Percentiles rank a stretch among this genome's conserved stretches.
These are phyloP conservation scores for Platysteira castanea DNA, from an alignment of 2,113 vertebrate species.

Conservation along the genomic window DNA sequence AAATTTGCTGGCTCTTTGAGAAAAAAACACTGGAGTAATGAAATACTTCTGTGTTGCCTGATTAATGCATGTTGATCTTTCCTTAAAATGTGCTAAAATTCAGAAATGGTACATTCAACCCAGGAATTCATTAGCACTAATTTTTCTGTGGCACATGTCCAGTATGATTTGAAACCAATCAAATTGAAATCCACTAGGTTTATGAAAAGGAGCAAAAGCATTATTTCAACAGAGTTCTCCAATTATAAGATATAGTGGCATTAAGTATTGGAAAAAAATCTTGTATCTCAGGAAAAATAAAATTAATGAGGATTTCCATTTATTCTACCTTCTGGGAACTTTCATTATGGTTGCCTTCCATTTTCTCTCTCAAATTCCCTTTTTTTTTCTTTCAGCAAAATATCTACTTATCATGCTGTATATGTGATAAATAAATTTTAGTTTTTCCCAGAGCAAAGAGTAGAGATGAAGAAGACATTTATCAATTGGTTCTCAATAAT, in stretches of 20 bases:
- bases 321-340: neutral
- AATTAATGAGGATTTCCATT: neutral
- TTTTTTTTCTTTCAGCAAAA: neutral
- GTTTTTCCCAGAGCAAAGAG: neutral
- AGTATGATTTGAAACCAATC: neutral
- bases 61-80: neutral
- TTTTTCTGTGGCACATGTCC: neutral
- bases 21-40: neutral
- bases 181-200: neutral
- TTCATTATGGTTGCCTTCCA: neutral
- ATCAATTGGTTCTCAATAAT: neutral
- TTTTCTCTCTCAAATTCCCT: neutral
- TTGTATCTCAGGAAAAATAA: neutral
- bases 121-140: neutral
- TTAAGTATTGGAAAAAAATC: neutral
- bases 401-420: neutral
- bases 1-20: neutral
- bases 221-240: neutral
- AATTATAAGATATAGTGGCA: neutral
- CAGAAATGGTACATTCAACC: neutral
- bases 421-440: neutral
- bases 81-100: neutral
- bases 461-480: neutral
- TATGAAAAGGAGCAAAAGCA: neutral
- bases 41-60: neutral